These are phyloP conservation scores for Onthophagus taurus DNA, from an alignment of 1,140 invertebrate species.

Conservation along the genomic window DNA sequence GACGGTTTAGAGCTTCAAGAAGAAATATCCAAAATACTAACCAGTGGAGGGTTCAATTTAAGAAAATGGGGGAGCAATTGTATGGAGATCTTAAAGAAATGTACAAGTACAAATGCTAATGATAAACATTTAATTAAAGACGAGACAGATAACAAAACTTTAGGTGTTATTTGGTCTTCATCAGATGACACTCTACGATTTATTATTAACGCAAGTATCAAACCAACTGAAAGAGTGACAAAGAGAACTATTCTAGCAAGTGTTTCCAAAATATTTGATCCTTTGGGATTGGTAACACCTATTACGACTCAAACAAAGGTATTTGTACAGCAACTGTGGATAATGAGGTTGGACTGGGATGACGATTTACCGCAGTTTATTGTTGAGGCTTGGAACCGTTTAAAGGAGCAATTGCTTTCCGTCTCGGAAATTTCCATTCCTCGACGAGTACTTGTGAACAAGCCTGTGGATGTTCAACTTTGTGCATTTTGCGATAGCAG, in stretches of 20 bases:
- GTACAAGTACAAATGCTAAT: no score
- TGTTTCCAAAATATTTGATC: constrained; percentile 19
- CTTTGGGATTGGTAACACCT: constrained; percentile 22
- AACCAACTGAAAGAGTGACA: no score
- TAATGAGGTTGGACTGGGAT: constrained; percentile 30
- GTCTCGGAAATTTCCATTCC: constrained; percentile 16
- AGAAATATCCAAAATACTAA: no score
- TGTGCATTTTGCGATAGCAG: constrained; percentile 29
- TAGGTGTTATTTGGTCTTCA: no score
- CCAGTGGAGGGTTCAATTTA: no score
- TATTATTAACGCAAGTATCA: no score
- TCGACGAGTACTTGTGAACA: background rate
- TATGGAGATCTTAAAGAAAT: no score
- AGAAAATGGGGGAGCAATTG: no score
- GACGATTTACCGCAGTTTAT: constrained; percentile 18
- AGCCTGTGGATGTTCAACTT: constrained; percentile 15
- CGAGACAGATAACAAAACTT: no score
- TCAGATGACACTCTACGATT: no score
- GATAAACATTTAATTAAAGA: no score
- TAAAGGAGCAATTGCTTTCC: constrained; percentile 10
- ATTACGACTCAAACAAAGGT: constrained; percentile 28
- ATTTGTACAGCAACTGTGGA: constrained; percentile 32
- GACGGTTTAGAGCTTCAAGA: no score
- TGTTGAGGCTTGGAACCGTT: constrained; percentile 20
- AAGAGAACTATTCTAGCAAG: constrained; percentile 1